Base-by-base conservation (phyloP, 2,797 vertebrate species). In the Hipposideros larvatus region DNA sequence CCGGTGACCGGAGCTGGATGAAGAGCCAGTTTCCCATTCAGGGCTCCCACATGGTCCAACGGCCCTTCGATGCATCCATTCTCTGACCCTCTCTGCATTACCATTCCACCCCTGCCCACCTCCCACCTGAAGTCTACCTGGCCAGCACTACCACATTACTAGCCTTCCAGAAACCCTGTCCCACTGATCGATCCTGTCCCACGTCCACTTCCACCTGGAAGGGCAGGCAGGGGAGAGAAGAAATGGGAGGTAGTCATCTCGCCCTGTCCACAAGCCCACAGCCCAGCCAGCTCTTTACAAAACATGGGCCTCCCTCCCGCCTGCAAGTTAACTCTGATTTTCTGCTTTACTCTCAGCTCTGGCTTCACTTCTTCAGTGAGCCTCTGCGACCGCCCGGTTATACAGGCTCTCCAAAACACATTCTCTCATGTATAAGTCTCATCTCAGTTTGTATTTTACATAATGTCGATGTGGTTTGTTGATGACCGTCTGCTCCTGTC, bases 31-130 rank as follows among this genome's bases (percentile, higher is more conserved):
- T 66, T 91, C n/a, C 26, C 51, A 7, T 7, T 11, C 31, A 26
- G 34, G 66, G 46, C 10, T 51, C 57, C 26, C 5, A 14, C n/a
- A 24, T 0, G 15, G 7, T 41, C 31, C 5, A 18, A 5, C 0
- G 2, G 46, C 1, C 28, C 92, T 79, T 59, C 6, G 22, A 0
- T 0, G 6, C 6, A 1, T 26, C 55, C 43, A 1, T 28, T 74
- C 74, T 37, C 4, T 11, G n/a, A 21, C 21, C 24, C n/a, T 18
- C 4, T 63, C 22, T 28, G 31, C 28, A 2, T 22, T 16, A 31
- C 63, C 51, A 11, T 8, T 8, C 48, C 16, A 28, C 4, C 3
- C 31, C 46, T 21, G 19, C 43, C 24, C 78, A 53, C 18, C 15
- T 11, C 51, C 37, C 26, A 11, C 65, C 53, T 15, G 31, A n/a